Base-by-base conservation (phyloP, 2,888 invertebrate genomes). In the Mythimna loreyi region DNA sequence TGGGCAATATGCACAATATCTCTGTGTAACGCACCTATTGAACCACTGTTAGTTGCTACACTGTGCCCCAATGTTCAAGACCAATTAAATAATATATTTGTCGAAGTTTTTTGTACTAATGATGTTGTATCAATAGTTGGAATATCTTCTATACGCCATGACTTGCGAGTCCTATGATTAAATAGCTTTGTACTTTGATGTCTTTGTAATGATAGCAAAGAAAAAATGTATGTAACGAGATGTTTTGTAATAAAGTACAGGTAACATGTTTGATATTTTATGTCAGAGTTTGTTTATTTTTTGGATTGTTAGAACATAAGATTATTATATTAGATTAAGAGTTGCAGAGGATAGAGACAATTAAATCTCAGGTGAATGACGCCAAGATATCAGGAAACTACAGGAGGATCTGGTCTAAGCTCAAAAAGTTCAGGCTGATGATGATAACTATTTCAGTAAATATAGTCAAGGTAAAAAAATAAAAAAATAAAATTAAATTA, bases 131-230 rank as follows among this genome's bases (percentile, higher is more conserved):
- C 66, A 66, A 66, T 72, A 55, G 30, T 60, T 66, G 49, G 45
- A 58, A 66, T 60, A 70, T 43, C 43, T 55, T 59, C 13, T 56
- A 25, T 56, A 70, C 4, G 73, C 43, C 47, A 71, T 73, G 73
- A 73, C 40, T 36, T 11, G n/a, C 11, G 13, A 53, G 57, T 72
- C 55, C 59, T 78, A 78, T 65, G 71, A 80, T 82, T 81, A 78
- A 82, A 86, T 83, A 81, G 84, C 81, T 81, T 83, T 85, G 75
- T 84, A 56, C 67, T 67, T 75, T 78, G 82, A 81, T 74, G 82
- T 82, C 78, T 82, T 67, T 28, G 47, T 80, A 81, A 81, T 78
- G 67, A 59, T 13, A 55, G 75, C 67, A 79, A 74, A 28, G 79
- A 81, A 70, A 66, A 59, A 56, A 36, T 11, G 1, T 28, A 30